Conservation (phyloP, 2,113 vertebrate genomes). For the Pangasianodon hypophthalmus region DNA sequence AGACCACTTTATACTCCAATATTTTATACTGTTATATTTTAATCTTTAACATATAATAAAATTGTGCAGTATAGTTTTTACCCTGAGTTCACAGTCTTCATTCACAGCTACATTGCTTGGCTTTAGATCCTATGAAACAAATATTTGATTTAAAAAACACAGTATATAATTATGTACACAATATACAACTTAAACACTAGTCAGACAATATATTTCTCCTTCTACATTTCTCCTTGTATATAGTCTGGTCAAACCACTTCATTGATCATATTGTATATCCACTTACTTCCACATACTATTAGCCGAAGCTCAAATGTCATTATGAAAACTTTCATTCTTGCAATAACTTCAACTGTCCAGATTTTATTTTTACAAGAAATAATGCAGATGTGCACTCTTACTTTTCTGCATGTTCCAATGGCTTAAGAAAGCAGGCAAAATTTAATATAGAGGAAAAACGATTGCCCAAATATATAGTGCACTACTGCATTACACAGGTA, state of each 20-base stretch:
- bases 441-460: background rate
- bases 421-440: background rate
- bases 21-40: background rate
- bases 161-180: background rate
- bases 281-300: background rate
- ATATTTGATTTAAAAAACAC: constrained; percentile 23
- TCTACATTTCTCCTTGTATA: background rate
- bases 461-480: background rate
- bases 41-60: background rate
- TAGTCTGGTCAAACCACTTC: background rate
- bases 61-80: constrained; percentile 62
- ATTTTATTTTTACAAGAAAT: background rate
- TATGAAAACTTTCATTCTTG: background rate
- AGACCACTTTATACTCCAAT: background rate
- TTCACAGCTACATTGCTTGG: constrained; percentile 96
- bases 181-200: background rate
- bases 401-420: background rate
- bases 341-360: background rate
- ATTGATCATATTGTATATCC: background rate
- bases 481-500: background rate
- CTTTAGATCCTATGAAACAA: constrained; percentile 84
- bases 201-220: background rate
- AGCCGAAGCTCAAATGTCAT: background rate
- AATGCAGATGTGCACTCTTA: background rate
- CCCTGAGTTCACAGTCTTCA: constrained; percentile 95